Evolutionary conservation across 1,140 invertebrate species (phyloP).

Genomic region (Scaptodrosophila lebanonensis): DNA sequence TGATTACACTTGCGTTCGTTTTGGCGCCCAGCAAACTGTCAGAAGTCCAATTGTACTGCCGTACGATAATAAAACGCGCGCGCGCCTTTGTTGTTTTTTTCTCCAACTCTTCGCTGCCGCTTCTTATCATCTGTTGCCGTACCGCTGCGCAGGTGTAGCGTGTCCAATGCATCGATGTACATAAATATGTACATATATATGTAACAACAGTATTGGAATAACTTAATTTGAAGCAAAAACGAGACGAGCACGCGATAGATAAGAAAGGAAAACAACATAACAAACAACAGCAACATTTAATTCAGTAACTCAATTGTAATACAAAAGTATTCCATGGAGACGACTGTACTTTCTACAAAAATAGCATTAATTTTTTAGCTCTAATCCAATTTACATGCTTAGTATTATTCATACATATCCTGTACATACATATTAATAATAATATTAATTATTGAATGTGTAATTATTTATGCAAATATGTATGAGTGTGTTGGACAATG

Average conservation of each 20-base stretch:
- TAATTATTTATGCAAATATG: conserved; percentile 21
- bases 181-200: conserved; percentile 53
- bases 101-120: conserved; percentile 43
- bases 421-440: too few species aligned
- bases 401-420: too few species aligned
- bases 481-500: conserved; percentile 27
- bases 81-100: too few species aligned
- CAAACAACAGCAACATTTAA: conserved; percentile 37
- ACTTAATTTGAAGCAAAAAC: conserved; percentile 2
- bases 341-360: conserved; percentile 38
- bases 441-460: conserved; percentile 17
- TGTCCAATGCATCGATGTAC: too few species aligned
- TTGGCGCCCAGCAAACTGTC: conserved; percentile 56
- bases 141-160: conserved; percentile 63
- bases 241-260: too few species aligned
- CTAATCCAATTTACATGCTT: conserved; percentile 10
- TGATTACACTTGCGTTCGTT: conserved; percentile 68
- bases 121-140: conserved; percentile 65
- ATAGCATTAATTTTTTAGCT: conserved; percentile 32
- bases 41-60: conserved; percentile 60
- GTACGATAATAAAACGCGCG: conserved; percentile 53
- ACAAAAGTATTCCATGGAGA: too few species aligned
- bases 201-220: conserved; percentile 20
- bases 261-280: background rate
- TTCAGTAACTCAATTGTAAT: conserved; percentile 31